phyloP scores from a whole-genome alignment of 1,140 invertebrate species.

The Notospermus geniculatus region DNA sequence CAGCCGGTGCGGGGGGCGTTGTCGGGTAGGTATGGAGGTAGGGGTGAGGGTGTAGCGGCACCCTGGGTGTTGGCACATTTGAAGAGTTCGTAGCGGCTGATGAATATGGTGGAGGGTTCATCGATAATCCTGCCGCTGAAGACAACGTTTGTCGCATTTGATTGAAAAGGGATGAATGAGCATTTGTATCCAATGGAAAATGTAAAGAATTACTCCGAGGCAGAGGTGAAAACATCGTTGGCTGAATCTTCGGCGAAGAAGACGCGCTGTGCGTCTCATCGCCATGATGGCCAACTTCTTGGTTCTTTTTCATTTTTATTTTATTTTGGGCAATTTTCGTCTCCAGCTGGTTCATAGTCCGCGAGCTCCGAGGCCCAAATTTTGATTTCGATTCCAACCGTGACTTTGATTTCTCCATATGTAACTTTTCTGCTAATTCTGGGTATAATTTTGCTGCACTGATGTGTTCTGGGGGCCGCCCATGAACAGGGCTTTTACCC shows the following conservation, averaged over 20 bases:
- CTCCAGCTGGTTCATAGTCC: conserved; percentile 59
- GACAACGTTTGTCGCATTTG: no score
- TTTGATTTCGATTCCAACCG: conserved; percentile 38
- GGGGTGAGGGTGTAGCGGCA: conserved; percentile 11
- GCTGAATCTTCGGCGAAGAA: background rate
- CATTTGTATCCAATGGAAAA: no score
- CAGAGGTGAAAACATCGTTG: background rate
- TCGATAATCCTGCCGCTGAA: no score
- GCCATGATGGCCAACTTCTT: conserved; percentile 31
- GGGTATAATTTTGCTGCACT: conserved; percentile 48
- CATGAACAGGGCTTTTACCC: conserved; percentile 14
- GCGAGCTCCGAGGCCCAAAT: conserved; percentile 45
- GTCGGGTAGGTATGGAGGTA: conserved; percentile 12
- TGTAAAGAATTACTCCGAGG: background rate
- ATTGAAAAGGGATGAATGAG: no score
- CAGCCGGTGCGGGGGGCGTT: conserved; percentile 11
- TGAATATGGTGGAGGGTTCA: no score
- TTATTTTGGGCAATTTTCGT: conserved; percentile 60
- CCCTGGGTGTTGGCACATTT: conserved; percentile 1
- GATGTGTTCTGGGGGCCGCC: conserved; percentile 14
- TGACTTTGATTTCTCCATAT: conserved; percentile 43
- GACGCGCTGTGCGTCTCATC: conserved; percentile 14
- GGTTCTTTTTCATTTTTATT: conserved; percentile 56
- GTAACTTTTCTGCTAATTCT: conserved; percentile 52
- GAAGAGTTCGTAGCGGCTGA: no score